A percentile compares a stretch with the other conserved stretches of the same genome.
These are phyloP conservation scores for Pachypsylla venusta DNA, from an alignment of 1,140 invertebrate genomes.

Conservation along the genomic window DNA sequence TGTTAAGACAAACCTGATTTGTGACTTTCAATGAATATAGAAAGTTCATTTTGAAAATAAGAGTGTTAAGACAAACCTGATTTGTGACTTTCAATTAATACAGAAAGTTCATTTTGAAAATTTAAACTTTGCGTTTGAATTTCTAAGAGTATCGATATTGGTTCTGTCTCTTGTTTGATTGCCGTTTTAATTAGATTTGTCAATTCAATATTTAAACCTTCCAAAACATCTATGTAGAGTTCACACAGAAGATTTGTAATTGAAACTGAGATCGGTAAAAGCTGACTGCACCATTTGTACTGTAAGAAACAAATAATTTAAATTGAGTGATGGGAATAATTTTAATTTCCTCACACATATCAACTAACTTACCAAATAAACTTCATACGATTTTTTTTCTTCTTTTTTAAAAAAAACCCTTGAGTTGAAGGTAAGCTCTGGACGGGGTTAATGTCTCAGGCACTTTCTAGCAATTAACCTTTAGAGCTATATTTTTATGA, in stretches of 20 bases:
- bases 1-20: too few species aligned
- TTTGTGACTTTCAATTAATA: background rate
- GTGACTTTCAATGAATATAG: too few species aligned
- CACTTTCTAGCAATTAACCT: too few species aligned
- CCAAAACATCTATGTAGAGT: background rate
- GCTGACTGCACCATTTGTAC: background rate
- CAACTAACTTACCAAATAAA: too few species aligned
- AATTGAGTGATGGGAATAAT: background rate
- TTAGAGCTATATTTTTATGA: too few species aligned
- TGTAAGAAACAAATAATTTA: background rate
- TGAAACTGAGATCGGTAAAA: background rate
- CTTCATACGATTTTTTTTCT: too few species aligned
- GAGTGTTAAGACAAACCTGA: too few species aligned
- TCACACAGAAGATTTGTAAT: background rate
- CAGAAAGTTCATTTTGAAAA: background rate
- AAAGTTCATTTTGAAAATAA: too few species aligned
- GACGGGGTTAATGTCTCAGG: too few species aligned
- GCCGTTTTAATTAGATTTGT: background rate
- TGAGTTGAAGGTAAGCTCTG: too few species aligned
- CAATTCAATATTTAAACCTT: background rate
- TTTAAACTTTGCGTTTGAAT: background rate
- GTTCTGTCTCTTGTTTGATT: background rate
- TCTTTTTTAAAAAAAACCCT: too few species aligned
- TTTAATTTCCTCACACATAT: too few species aligned
- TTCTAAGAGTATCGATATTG: background rate